A percentile compares a stretch with the other conserved stretches of the same genome.
Conservation (phyloP, 2,888 invertebrate species). For the Caenorhabditis sp. region DNA sequence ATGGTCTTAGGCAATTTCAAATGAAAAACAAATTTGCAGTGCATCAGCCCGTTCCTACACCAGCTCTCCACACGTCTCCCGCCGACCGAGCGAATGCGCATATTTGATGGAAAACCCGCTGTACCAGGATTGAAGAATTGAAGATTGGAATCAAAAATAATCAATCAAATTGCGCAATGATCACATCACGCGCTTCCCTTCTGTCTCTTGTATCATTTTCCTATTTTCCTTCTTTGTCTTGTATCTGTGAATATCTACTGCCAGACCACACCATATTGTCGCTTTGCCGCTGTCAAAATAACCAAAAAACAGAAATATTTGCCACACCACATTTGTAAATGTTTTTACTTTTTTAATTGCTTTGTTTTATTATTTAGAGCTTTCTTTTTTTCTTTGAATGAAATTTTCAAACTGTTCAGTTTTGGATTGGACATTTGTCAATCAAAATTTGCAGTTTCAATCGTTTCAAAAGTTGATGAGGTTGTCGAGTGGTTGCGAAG, state of each 20-base stretch:
- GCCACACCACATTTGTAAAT: not conserved
- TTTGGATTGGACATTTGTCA: not conserved
- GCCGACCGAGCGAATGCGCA: slow-evolving; percentile 70
- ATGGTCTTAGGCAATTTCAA: too few species aligned
- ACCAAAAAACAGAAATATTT: slow-evolving; percentile 39
- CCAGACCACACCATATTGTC: slow-evolving; percentile 23
- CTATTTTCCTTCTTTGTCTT: slow-evolving; percentile 23
- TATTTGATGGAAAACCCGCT: slow-evolving; percentile 73
- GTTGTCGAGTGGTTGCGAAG: too few species aligned
- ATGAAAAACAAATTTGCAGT: slow-evolving; percentile 47
- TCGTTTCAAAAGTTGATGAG: too few species aligned
- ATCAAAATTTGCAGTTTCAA: too few species aligned
- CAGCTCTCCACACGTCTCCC: slow-evolving; percentile 62
- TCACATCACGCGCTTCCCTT: slow-evolving; percentile 46
- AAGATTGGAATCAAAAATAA: not conserved
- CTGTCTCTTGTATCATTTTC: slow-evolving; percentile 35
- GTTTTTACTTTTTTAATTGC: not conserved
- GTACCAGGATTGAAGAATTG: slow-evolving; percentile 65
- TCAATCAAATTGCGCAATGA: slow-evolving; percentile 38
- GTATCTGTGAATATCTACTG: slow-evolving; percentile 56
- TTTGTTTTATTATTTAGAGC: not conserved
- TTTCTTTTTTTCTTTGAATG: slow-evolving; percentile 6
- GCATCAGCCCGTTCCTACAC: slow-evolving; percentile 63
- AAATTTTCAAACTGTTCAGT: not conserved
- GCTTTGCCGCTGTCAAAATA: slow-evolving; percentile 29